Evolutionary conservation across 1,140 invertebrate genomes (phyloP).

Genomic region (Oscheius sp.): DNA sequence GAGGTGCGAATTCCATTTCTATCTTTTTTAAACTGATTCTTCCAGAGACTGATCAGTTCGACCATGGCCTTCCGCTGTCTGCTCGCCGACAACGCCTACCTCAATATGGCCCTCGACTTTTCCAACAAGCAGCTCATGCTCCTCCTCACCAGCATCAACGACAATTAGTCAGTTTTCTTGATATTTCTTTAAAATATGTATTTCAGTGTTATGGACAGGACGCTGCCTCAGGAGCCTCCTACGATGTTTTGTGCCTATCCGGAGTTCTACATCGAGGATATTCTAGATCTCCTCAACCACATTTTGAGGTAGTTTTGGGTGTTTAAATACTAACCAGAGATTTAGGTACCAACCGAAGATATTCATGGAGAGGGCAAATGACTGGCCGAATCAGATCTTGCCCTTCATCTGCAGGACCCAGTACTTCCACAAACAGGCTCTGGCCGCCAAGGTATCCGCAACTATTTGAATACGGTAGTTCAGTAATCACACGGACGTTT

Average conservation of each 20-base stretch:
- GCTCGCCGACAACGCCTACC: slow-evolving; percentile 34
- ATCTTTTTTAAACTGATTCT: too few species aligned
- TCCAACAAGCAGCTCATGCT: slow-evolving; percentile 49
- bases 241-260: slow-evolving; percentile 81
- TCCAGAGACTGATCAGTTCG: background rate
- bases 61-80: slow-evolving; percentile 40
- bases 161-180: slow-evolving; percentile 12
- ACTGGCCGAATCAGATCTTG: background rate
- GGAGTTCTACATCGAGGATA: slow-evolving; percentile 93
- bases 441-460: background rate
- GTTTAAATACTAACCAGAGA: background rate
- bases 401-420: background rate
- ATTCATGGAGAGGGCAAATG: background rate
- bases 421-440: slow-evolving; percentile 9
- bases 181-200: slow-evolving; percentile 14
- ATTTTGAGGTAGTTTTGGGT: slow-evolving; percentile 67
- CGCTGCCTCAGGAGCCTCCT: slow-evolving; percentile 67
- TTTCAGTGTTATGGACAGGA: slow-evolving; percentile 61
- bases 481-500: background rate
- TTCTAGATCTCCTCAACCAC: slow-evolving; percentile 89
- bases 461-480: background rate
- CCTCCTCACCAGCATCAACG: slow-evolving; percentile 5
- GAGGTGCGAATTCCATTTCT: background rate
- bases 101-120: slow-evolving; percentile 42
- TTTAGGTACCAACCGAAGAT: background rate